These are phyloP conservation scores for Heteractis magnifica DNA, from an alignment of 92 coral and sea anemone genomes.

Conservation along the genomic window DNA sequence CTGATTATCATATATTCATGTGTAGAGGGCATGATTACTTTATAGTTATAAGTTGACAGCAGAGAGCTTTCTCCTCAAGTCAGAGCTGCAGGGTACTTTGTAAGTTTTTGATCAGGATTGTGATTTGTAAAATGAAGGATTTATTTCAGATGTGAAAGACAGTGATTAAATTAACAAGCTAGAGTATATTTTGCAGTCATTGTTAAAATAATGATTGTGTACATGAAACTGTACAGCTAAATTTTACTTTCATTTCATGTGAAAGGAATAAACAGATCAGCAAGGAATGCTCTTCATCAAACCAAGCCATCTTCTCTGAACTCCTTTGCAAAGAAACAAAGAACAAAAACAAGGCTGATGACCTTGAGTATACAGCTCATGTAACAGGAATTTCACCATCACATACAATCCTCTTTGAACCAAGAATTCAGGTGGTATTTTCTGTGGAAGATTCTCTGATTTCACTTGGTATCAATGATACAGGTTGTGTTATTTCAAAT, in stretches of 20 bases:
- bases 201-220: not conserved
- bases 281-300: not conserved
- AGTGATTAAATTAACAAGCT: too few species aligned
- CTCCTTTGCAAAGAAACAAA: constrained; percentile 7
- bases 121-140: too few species aligned
- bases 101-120: too few species aligned
- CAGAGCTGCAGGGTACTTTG: too few species aligned
- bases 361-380: not conserved
- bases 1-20: too few species aligned
- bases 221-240: not conserved
- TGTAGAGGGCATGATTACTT: too few species aligned
- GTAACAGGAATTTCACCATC: constrained; percentile 1
- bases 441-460: not conserved
- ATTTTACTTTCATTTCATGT: not conserved
- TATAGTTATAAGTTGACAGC: too few species aligned
- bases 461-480: not conserved
- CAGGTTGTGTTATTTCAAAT: not conserved
- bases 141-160: too few species aligned
- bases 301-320: constrained; percentile 22
- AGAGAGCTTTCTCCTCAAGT: too few species aligned
- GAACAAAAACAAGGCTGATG: not conserved
- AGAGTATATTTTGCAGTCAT: too few species aligned
- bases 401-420: constrained; percentile 20
- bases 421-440: constrained; percentile 5
- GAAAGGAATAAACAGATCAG: not conserved